Percentiles rank a stretch among this genome's conserved stretches.
Conservation (phyloP, 1,140 invertebrate species). For the Pogonognathellus flavescens region DNA sequence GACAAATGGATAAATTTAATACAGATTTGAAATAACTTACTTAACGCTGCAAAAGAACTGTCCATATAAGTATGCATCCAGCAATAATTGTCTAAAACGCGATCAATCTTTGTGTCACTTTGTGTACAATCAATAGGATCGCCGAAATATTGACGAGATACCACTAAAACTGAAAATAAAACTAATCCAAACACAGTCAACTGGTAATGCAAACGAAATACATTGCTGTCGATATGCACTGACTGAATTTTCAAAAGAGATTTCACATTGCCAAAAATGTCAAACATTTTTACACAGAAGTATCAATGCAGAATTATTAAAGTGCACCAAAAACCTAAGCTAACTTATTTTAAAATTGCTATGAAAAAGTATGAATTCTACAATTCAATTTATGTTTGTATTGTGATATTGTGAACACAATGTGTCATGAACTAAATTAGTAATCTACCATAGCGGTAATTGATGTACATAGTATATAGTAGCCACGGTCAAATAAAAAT, state of each 20-base stretch:
- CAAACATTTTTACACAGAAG: not conserved
- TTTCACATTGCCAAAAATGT: slow-evolving; percentile 16
- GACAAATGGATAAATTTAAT: too few species aligned
- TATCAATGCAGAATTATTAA: too few species aligned
- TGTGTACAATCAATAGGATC: slow-evolving; percentile 74
- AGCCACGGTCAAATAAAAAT: too few species aligned
- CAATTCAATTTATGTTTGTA: too few species aligned
- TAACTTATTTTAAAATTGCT: too few species aligned
- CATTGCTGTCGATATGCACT: slow-evolving; percentile 70
- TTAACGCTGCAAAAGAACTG: not conserved
- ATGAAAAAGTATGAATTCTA: too few species aligned
- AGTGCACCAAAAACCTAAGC: too few species aligned
- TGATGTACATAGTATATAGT: too few species aligned
- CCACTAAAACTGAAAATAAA: slow-evolving; percentile 76
- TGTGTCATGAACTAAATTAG: too few species aligned
- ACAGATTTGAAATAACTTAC: not conserved
- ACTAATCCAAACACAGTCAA: slow-evolving; percentile 77
- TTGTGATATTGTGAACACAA: too few species aligned
- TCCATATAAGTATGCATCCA: not conserved
- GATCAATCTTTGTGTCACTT: not conserved
- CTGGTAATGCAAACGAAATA: slow-evolving; percentile 81
- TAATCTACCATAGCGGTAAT: too few species aligned
- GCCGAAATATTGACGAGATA: slow-evolving; percentile 76
- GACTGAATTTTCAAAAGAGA: slow-evolving; percentile 73
- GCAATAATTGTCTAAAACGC: slow-evolving; percentile 3